Conservation (phyloP, 2,797 vertebrate genomes). For the Poecilia wingei region DNA sequence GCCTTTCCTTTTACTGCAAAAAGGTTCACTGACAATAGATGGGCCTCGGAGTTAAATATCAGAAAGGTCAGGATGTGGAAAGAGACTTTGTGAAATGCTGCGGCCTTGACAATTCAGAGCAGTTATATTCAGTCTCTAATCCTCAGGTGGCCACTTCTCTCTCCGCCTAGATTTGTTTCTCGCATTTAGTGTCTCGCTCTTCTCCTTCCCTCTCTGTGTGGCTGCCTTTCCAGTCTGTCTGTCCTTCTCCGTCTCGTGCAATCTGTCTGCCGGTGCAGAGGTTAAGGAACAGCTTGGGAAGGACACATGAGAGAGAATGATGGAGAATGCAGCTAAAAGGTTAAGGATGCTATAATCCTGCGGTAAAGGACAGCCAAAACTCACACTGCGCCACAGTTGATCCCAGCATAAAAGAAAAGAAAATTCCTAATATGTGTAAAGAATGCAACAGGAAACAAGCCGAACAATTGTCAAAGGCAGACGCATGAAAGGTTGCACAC, state of each 20-base stretch:
- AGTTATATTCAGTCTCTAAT: conserved; percentile 77
- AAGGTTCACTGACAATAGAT: conserved; percentile 81
- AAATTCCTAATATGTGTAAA: conserved; percentile 3
- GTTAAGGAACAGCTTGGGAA: conserved; percentile 77
- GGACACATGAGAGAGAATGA: conserved; percentile 78
- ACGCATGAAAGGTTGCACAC: neutral
- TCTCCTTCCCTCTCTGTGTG: conserved; percentile 18
- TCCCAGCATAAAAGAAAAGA: conserved; percentile 54
- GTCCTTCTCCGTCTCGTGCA: conserved; percentile 53
- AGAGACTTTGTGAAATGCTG: conserved; percentile 81
- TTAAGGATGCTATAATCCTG: conserved; percentile 79
- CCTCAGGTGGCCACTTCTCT: conserved; percentile 73
- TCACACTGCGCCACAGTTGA: conserved; percentile 76
- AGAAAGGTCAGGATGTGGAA: conserved; percentile 81
- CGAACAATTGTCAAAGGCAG: neutral
- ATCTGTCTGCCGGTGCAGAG: conserved; percentile 64
- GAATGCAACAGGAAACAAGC: neutral
- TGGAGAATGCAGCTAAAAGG: conserved; percentile 80
- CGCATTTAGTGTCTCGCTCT: conserved; percentile 36
- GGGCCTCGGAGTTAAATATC: conserved; percentile 80
- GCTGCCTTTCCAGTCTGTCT: conserved; percentile 8
- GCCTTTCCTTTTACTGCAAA: conserved; percentile 71
- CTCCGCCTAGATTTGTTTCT: conserved; percentile 47
- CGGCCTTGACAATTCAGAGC: conserved; percentile 77
- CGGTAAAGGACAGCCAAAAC: conserved; percentile 80